These are phyloP conservation scores for Balanococcus diminutus DNA, from an alignment of 2,888 invertebrate genomes.

Conservation along the genomic window DNA sequence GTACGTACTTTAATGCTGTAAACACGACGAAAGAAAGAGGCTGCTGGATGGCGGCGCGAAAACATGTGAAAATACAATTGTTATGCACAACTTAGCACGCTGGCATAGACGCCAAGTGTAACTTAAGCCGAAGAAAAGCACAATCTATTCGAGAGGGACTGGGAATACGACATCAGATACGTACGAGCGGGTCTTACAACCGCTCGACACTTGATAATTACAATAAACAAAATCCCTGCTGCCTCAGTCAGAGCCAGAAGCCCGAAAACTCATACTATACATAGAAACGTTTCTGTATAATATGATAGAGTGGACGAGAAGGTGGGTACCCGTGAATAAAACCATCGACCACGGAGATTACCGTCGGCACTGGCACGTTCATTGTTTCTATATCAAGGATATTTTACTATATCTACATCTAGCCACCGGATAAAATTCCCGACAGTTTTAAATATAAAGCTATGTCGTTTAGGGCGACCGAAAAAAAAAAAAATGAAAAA, in stretches of 20 bases:
- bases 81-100: background rate
- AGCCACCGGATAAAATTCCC: conserved; percentile 6
- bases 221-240: background rate
- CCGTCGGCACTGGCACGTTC: background rate
- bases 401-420: background rate
- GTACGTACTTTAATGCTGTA: background rate
- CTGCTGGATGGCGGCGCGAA: background rate
- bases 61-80: background rate
- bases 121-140: background rate
- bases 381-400: conserved; percentile 9
- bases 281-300: background rate
- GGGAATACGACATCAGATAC: background rate
- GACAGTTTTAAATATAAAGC: background rate
- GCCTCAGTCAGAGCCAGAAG: background rate
- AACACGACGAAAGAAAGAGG: background rate
- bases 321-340: background rate
- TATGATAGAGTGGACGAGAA: background rate
- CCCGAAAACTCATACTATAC: background rate
- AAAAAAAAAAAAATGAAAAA: background rate
- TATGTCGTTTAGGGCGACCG: background rate
- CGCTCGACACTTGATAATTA: background rate
- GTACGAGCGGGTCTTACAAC: background rate
- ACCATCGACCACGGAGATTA: conserved; percentile 5
- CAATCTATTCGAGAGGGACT: background rate
- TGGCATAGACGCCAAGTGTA: background rate